These are phyloP conservation scores for Trididemnum nubilum DNA, from an alignment of 23 tunicate genomes.

Conservation along the genomic window DNA sequence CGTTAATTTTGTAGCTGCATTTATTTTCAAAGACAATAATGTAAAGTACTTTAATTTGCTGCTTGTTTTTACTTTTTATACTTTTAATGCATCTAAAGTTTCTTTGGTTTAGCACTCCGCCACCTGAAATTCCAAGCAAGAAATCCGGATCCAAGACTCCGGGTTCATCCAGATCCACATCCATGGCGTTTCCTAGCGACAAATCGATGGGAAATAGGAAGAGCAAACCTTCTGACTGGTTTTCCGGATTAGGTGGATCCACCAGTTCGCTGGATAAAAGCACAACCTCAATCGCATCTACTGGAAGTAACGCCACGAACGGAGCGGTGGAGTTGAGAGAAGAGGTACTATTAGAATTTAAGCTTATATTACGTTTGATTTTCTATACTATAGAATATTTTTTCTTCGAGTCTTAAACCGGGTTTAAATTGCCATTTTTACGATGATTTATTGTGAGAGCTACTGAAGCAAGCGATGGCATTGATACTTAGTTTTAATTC, in stretches of 20 bases:
- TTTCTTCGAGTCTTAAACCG: too few species aligned
- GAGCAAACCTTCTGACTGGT: slow-evolving; percentile 82
- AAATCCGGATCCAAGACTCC: slow-evolving; percentile 27
- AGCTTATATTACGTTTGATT: too few species aligned
- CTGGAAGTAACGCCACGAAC: slow-evolving; percentile 14
- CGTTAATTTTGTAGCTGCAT: too few species aligned
- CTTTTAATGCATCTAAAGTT: too few species aligned
- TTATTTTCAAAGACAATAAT: too few species aligned
- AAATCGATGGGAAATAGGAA: slow-evolving; percentile 53
- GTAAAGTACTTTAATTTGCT: too few species aligned
- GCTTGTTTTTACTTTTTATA: too few species aligned
- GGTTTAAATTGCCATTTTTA: too few species aligned
- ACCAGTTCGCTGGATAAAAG: slow-evolving; percentile 76
- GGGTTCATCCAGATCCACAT: slow-evolving; percentile 30
- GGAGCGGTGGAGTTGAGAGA: slow-evolving; percentile 83
- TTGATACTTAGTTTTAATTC: too few species aligned
- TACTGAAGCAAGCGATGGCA: too few species aligned
- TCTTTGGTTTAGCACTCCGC: slow-evolving; percentile 52
- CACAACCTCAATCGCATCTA: slow-evolving; percentile 25
- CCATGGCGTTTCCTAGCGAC: slow-evolving; percentile 41
- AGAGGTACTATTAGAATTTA: slow-evolving; percentile 43
- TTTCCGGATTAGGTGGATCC: slow-evolving; percentile 57
- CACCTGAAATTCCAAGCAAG: slow-evolving; percentile 90
- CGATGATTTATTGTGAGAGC: too few species aligned
- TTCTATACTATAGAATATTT: too few species aligned